Conservation (phyloP, 2,888 invertebrate genomes). For the Encarsia formosa region DNA sequence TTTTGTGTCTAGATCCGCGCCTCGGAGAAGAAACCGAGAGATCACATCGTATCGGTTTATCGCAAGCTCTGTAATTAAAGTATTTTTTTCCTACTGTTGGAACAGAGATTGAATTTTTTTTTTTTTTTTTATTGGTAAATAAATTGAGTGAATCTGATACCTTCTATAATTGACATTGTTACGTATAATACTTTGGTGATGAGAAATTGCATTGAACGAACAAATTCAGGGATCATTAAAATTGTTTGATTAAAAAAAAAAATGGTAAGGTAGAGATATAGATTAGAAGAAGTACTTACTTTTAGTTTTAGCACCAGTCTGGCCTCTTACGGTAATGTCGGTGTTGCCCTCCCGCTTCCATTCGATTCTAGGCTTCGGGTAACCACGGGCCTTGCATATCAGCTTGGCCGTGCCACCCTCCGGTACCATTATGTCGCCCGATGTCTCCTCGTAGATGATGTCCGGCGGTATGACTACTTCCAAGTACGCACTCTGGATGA, state of each 20-base stretch:
- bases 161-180: too few relatives aligned
- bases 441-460: constrained; percentile 83
- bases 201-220: too few relatives aligned
- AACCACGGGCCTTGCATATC: constrained; percentile 80
- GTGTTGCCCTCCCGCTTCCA: constrained; percentile 86
- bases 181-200: too few relatives aligned
- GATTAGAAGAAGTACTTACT: too few relatives aligned
- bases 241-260: too few relatives aligned
- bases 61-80: not conserved
- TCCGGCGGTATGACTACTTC: constrained; percentile 91
- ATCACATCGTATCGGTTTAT: too few relatives aligned
- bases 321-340: constrained; percentile 72
- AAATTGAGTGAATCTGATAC: too few relatives aligned
- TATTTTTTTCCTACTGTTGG: not conserved
- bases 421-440: constrained; percentile 92
- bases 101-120: not conserved
- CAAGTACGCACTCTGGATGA: constrained; percentile 70
- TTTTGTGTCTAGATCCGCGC: not conserved
- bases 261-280: too few relatives aligned
- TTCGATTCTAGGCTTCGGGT: constrained; percentile 77
- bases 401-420: constrained; percentile 86
- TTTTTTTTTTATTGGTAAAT: too few relatives aligned
- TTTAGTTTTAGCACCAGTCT: constrained; percentile 69
- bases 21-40: not conserved
- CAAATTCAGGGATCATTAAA: too few relatives aligned